Base-by-base conservation (phyloP, 2,888 invertebrate genomes). In the Mythimna impura region DNA sequence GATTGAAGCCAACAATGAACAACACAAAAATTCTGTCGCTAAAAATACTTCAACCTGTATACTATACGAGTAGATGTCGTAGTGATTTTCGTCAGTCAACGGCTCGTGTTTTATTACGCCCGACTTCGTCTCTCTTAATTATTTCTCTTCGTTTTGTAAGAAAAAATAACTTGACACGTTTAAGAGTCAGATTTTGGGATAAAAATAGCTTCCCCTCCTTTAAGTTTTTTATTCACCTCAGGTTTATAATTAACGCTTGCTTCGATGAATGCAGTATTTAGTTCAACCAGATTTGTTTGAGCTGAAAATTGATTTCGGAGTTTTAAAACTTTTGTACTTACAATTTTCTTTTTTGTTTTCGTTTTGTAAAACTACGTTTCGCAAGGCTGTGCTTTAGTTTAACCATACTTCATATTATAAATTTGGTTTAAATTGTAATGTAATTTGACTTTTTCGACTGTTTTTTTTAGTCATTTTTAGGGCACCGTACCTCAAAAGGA, bases 131-230 rank as follows among this genome's bases (percentile, higher is more conserved):
- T 94, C 94, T 85, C 90, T 93, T 95, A 95, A 95, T 95, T 95
- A 95, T 95, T 94, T 93, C 90, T 92, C 91, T 93, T 92, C 90
- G 90, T 94, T 94, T 91, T 90, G 90, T 90, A 86, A 87, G 89
- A 93, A 93, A 94, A 93, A 93, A 90, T 83, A 83, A 81, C 86
- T 85, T 84, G 80, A 88, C 91, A 89, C 91, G 90, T 90, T 91
- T 89, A 90, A 91, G 94, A 93, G 88, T 95, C 94, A 92, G 93
- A 94, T 94, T 95, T 93, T 92, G 92, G 88, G 90, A 91, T 95
- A 95, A 94, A 95, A 93, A 93, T 96, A 95, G 93, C 89, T 76
- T 87, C 90, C 92, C 93, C 92, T 91, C 8, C 8, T 88, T 85
- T 78, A 80, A 86, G 81, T 87, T 88, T 90, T 91, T 90, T 92